These are phyloP conservation scores for Drosophila littoralis DNA, from an alignment of 1,140 invertebrate species.

Conservation along the genomic window DNA sequence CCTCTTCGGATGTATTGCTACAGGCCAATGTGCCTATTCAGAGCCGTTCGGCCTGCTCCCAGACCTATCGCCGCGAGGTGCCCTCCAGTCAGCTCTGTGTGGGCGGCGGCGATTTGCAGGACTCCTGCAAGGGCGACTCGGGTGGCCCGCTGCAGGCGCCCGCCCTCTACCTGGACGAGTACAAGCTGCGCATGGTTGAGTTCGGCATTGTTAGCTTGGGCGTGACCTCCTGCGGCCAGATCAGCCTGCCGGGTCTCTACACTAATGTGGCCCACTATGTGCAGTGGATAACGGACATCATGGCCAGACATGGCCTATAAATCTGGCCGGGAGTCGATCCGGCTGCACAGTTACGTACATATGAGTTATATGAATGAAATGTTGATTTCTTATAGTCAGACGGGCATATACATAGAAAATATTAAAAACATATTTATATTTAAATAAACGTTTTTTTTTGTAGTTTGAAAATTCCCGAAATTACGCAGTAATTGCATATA, in stretches of 20 bases:
- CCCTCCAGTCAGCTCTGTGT: conserved; percentile 61
- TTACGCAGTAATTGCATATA: not conserved
- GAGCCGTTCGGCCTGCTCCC: conserved; percentile 36
- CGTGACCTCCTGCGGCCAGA: conserved; percentile 83
- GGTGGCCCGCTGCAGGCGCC: conserved; percentile 82
- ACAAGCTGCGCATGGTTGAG: conserved; percentile 64
- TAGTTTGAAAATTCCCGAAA: not conserved
- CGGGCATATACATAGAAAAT: no score
- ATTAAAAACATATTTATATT: not conserved
- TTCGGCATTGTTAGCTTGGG: conserved; percentile 86
- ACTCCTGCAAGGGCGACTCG: conserved; percentile 87
- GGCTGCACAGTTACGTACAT: no score
- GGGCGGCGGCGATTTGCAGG: conserved; percentile 79
- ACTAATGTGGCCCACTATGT: conserved; percentile 82
- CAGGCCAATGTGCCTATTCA: conserved; percentile 64
- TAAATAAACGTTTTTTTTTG: not conserved
- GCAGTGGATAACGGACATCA: conserved; percentile 85
- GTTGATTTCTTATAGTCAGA: no score
- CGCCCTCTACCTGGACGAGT: conserved; percentile 49
- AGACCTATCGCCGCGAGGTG: conserved; percentile 51
- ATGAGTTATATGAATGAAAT: no score
- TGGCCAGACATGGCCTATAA: conserved; percentile 66
- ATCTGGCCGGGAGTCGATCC: no score
- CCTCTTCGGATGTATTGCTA: conserved; percentile 65
- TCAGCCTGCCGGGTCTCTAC: conserved; percentile 83